Evolutionary conservation across 2,113 vertebrate species (phyloP), one percentile per base, ranked within the genome.

Genomic region (Misgurnus mizolepis): DNA sequence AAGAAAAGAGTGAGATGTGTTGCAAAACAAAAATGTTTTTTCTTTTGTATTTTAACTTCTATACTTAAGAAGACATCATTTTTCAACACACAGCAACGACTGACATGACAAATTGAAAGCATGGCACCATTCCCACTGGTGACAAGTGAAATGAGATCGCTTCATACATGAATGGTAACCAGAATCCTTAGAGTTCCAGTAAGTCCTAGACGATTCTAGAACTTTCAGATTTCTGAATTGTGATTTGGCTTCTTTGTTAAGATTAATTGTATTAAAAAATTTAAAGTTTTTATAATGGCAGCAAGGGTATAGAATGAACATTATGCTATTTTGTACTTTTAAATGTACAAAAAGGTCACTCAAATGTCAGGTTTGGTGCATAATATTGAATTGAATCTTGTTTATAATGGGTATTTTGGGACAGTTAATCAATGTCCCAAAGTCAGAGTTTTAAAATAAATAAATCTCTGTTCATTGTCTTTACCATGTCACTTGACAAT

Each of bases 381-480:
- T 62, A 22, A 22, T 22, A 22, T 22, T 22, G 22, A 15, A 49
- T 43, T 49, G 43, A 49, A 49, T 64, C 72, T 17, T 49, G 18
- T 43, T 75, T 18, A 47, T 75, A 75, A 75, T 75, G 58, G 56
- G 41, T 15, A 49, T 75, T 22, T 62, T 9, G 11, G 40, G 43
- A 62, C 27, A 79, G 67, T 70, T 79, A 79, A 79, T 79, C 78
- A 79, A 70, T 64, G 56, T 61, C n/a, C 45, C 15, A 70, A 15
- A n/a, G n/a, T 79, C 43, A 22, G 40, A 67, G 22, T 60, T 39
- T 61, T 60, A n/a, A 27, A 65, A 22, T 22, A 68, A 18, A 65
- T 73, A 75, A 56, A 12, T n/a, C 11, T 64, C 41, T 66, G 74
- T 71, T 53, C 60, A 68, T 75, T 70, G 73, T 80, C 58, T 60